Evolutionary conservation across 2,113 vertebrate species (phyloP).

Genomic region (Helogale parvula): DNA sequence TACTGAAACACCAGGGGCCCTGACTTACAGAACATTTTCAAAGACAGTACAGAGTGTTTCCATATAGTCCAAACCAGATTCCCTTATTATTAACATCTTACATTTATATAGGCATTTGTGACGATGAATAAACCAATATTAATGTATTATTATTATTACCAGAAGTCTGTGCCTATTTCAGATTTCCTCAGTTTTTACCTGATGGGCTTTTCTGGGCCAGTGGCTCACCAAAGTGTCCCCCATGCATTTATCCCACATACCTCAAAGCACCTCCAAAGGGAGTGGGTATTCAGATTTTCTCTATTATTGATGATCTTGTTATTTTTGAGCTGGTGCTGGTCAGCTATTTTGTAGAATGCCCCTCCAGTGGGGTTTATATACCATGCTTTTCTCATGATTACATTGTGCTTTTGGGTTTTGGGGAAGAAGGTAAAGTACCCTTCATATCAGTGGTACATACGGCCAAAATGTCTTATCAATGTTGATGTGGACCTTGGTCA

Average conservation of each 20-base stretch:
- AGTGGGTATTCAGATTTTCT: background rate
- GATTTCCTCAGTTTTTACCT: background rate
- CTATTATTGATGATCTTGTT: background rate
- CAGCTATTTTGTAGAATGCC: background rate
- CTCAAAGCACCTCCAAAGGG: background rate
- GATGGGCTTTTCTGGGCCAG: background rate
- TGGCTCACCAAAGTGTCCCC: fast-evolving
- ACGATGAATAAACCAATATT: no score
- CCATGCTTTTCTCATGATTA: background rate
- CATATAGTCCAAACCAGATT: background rate
- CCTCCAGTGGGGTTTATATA: background rate
- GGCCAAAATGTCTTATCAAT: fast-evolving
- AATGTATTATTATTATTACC: background rate
- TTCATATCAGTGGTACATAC: no score
- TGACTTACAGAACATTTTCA: background rate
- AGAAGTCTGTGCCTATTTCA: background rate
- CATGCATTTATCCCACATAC: no score
- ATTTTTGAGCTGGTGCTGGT: background rate
- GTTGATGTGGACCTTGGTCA: background rate
- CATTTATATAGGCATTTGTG: background rate
- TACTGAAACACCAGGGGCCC: no score
- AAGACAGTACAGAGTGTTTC: background rate
- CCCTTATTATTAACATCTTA: background rate
- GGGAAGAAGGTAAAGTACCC: background rate
- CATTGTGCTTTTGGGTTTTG: background rate